Evolutionary conservation across 2,888 invertebrate species (phyloP), one percentile per base, ranked within the genome.

Genomic region (Hoplodrina ambigua): DNA sequence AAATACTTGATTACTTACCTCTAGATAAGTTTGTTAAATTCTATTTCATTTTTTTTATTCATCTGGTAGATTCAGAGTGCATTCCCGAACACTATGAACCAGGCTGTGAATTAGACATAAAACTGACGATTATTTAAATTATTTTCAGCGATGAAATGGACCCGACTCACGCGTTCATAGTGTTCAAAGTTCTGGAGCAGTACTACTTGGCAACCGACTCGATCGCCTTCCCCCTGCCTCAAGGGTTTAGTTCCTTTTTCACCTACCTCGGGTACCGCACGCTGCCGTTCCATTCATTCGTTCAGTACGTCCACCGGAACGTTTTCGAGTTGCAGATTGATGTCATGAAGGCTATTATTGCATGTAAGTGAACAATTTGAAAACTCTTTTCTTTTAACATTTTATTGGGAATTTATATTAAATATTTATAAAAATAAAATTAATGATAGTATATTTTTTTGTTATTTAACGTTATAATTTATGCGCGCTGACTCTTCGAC

Each of bases 241-340:
- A 98, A 87, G 98, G 98, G 17, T 98, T 98, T 91, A 97, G 98
- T 20, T 98, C 98, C 6, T 99, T 98, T 95, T 98, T 98, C 91
- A 98, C 98, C 3, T 98, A 98, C 91, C 96, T 99, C 65, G 98
- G 98, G 1, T 98, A 98, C 92, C 96, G 97, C 83, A 97, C 98
- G 33, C 94, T 98, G 78, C 96, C 97, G 41, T 98, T 97, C 92
- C 96, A 97, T 78, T 97, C 97, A 89, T 99, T 99, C 91, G 92
- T 98, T 85, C 98, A 98, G 91, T 98, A 98, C 91, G 97, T 98
- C 69, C 97, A 97, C 83, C 96, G 97, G 85, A 97, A 98, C 89
- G 98, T 98, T 55, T 97, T 99, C 84, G 98, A 98, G 87, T 93
- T 99, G 80, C 98, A 98, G 94, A 97, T 98, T 37, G 98, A 98